Evolutionary conservation across 2,113 vertebrate genomes (phyloP), one percentile per base, ranked within the genome.

Genomic region (Rhinoderma darwinii): DNA sequence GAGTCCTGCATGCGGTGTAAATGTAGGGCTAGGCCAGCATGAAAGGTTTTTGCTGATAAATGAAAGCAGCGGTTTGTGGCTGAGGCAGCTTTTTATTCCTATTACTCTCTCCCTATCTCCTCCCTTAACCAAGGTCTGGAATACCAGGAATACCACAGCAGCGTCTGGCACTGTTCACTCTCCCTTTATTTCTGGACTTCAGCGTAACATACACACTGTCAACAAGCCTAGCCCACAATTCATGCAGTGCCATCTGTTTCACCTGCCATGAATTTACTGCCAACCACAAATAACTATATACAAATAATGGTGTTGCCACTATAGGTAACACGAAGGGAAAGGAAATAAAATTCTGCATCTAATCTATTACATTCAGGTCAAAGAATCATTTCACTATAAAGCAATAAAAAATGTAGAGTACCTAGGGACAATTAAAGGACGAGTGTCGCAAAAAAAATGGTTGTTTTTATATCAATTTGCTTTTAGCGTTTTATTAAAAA

Each of bases 81-180:
- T 50, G 27, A n/a, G 47, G 39, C n/a, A 47, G 27, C 72, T 35
- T 37, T 78, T 37, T 3, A 12, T 35, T 79, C 25, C 76, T 37
- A 1, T 11, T 80, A 18, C 37, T 80, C 7, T n/a, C n/a, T n/a
- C n/a, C n/a, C n/a, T n/a, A 25, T 80, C 54, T 56, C 30, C 35
- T 80, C 51, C 32, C 43, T 59, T 37, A 37, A 37, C 51, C 50
- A 80, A 35, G 12, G 37, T 39, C 11, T 30, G 37, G 37, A 81
- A 81, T 63, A 81, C 54, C 54, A 63, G 78, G 37, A 81, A 81
- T 81, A 63, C 78, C 78, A 63, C 9, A 37, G 66, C 83, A 6
- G 50, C 22, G 72, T 59, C 72, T 74, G 51, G 54, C 37, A 84
- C 70, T 41, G 43, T 41, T 84, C 17, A 9, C 37, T 61, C 50